phyloP scores from a whole-genome alignment of 2,888 invertebrate genomes.

The Heteropelma amictum region DNA sequence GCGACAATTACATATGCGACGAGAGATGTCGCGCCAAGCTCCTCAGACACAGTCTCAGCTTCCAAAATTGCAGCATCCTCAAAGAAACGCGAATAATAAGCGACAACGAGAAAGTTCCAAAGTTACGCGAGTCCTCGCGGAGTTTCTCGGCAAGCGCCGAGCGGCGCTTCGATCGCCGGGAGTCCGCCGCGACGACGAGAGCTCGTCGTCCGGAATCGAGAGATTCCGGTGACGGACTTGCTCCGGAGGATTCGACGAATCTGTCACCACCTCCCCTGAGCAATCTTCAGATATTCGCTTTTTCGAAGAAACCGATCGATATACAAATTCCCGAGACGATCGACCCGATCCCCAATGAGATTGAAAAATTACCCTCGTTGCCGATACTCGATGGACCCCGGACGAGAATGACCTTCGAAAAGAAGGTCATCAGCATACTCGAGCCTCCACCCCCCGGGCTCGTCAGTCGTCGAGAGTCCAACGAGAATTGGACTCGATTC shows the following conservation, averaged over 20 bases:
- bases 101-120: constrained; percentile 51
- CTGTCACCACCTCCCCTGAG: constrained; percentile 71
- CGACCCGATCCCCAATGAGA: constrained; percentile 64
- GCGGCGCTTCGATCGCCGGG: not conserved
- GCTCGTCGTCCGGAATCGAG: not conserved
- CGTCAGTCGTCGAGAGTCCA: constrained; percentile 75
- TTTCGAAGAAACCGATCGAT: constrained; percentile 72
- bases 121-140: constrained; percentile 44
- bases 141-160: constrained; percentile 60
- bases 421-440: constrained; percentile 74
- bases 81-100: constrained; percentile 60
- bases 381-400: constrained; percentile 65
- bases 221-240: not conserved
- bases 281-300: constrained; percentile 73
- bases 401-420: constrained; percentile 52
- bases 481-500: constrained; percentile 79
- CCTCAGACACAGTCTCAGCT: constrained; percentile 66
- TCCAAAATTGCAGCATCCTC: constrained; percentile 56
- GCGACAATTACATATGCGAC: constrained; percentile 63
- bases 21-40: constrained; percentile 56
- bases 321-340: constrained; percentile 65
- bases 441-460: constrained; percentile 75
- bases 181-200: too few relatives aligned
- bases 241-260: constrained; percentile 35
- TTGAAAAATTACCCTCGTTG: constrained; percentile 69